Base-by-base conservation (phyloP, 2,797 vertebrate species). In the Emys orbicularis region DNA sequence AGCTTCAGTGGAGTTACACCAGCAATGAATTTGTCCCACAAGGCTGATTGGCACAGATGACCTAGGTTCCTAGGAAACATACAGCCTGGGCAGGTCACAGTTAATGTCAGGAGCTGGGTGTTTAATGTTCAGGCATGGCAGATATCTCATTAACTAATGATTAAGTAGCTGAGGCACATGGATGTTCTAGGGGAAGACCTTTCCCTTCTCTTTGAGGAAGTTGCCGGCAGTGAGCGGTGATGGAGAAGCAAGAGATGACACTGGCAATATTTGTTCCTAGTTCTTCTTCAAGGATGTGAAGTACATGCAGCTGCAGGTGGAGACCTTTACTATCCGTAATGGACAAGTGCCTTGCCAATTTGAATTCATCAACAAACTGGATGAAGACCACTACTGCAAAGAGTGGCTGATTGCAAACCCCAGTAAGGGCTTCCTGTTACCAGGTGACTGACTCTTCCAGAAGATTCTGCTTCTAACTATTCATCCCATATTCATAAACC, bases 261-360 rank as follows among this genome's bases (percentile, higher is more conserved):
- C 12, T 95, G 91, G n/a, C 27, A 0, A 81, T 87, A 6, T 72
- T 90, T 97, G 72, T 93, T 91, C 95, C 86, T 95, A 99, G 99
- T 99, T 99, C 97, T 96, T 98, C 94, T 99, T 99, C 92, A 96
- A 98, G 96, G 98, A 99, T 19, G 99, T 99, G 90, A 99, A 99
- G 98, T 99, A 98, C 98, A 99, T 99, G 99, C 98, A 99, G 95
- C 98, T 99, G 88, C 99, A 99, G 91, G 98, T 98, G 1, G 96
- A 99, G 93, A 99, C 98, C 11, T 96, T 99, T 79, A 99, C 96
- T n/a, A 98, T 99, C 94, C 93, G 93, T 80, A 99, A 99, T 34
- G 99, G 99, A 34, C 99, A 99, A 97, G 99, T 99, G 79, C 99
- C 99, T 2, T 99, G 99, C 97, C 99, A 99, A 96, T 99, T 99